Percentiles rank a stretch among this genome's conserved stretches.
Evolutionary conservation across 2,113 vertebrate species (phyloP).

Genomic region (Clarias batrachus): DNA sequence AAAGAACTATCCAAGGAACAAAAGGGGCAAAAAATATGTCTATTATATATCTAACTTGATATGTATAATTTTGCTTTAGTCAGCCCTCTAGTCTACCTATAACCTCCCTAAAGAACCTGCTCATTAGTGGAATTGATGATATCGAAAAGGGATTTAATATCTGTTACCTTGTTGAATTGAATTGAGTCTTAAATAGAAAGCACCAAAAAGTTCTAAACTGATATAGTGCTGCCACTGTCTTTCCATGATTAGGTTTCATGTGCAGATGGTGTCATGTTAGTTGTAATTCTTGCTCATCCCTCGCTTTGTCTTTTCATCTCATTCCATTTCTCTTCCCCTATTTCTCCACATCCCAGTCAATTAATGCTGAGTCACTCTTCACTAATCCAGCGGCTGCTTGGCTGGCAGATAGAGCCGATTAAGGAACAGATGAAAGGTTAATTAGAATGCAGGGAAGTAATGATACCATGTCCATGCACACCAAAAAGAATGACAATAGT

Average conservation of each 20-base stretch:
- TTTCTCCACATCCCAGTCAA: slow-evolving; percentile 39
- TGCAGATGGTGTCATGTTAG: neutral
- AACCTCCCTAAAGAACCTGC: neutral
- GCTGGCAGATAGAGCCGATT: slow-evolving; percentile 56
- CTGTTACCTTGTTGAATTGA: neutral
- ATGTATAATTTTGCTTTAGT: neutral
- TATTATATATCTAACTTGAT: neutral
- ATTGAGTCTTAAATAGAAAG: neutral
- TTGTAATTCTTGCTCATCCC: neutral
- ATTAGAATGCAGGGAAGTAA: slow-evolving; percentile 61
- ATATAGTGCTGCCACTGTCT: neutral
- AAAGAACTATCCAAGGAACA: neutral
- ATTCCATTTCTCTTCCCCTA: slow-evolving; percentile 18
- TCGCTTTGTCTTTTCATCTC: neutral
- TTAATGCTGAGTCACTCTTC: slow-evolving; percentile 55
- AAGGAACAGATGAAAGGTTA: slow-evolving; percentile 60
- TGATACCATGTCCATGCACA: slow-evolving; percentile 65
- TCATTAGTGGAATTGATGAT: neutral
- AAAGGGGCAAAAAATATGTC: neutral
- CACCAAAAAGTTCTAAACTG: neutral
- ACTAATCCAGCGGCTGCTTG: slow-evolving; percentile 51
- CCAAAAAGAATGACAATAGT: slow-evolving; percentile 43
- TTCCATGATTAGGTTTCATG: neutral
- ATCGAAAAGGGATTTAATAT: neutral
- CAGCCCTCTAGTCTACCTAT: neutral